Percentiles rank a stretch among this genome's conserved stretches.
Evolutionary conservation across 1,140 invertebrate genomes (phyloP).

Genomic region (Chrysopa pallens): DNA sequence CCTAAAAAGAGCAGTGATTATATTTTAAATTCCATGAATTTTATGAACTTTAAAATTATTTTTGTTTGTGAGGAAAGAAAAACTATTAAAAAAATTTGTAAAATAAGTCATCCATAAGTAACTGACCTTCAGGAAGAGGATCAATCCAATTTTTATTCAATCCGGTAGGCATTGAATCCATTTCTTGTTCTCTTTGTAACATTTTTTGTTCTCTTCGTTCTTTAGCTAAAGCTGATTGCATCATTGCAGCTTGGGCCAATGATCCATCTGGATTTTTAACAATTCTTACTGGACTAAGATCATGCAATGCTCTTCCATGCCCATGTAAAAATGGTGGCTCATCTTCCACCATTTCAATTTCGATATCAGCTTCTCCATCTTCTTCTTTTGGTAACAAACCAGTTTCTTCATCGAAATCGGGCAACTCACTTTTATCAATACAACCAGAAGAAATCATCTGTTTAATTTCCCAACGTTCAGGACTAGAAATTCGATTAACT

Average conservation of each 20-base stretch:
- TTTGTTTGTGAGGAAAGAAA: not conserved
- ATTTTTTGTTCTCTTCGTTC: constrained; percentile 89
- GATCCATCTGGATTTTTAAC: constrained; percentile 99
- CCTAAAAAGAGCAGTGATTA: too few relatives aligned
- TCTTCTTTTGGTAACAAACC: constrained; percentile 74
- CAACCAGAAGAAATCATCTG: constrained; percentile 75
- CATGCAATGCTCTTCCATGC: constrained; percentile 72
- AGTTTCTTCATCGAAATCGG: constrained; percentile 82
- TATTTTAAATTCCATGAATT: too few relatives aligned
- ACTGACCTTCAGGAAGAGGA: constrained; percentile 65
- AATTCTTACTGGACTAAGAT: constrained; percentile 88
- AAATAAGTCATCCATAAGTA: constrained; percentile 1
- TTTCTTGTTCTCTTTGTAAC: constrained; percentile 79
- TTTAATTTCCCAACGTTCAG: constrained; percentile 84
- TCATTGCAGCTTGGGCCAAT: constrained; percentile 95
- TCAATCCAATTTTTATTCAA: constrained; percentile 91
- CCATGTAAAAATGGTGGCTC: constrained; percentile 91
- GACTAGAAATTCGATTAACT: constrained; percentile 86
- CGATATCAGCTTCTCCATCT: constrained; percentile 92
- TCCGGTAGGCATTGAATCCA: constrained; percentile 65
- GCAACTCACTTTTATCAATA: constrained; percentile 71
- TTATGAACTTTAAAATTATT: too few relatives aligned
- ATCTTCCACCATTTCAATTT: constrained; percentile 98
- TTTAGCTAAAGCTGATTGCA: constrained; percentile 96
- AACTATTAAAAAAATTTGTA: not conserved